Percentiles rank a stretch among this genome's conserved stretches.
Evolutionary conservation across 2,113 vertebrate species (phyloP).

Genomic region (Psittacara wagleri): DNA sequence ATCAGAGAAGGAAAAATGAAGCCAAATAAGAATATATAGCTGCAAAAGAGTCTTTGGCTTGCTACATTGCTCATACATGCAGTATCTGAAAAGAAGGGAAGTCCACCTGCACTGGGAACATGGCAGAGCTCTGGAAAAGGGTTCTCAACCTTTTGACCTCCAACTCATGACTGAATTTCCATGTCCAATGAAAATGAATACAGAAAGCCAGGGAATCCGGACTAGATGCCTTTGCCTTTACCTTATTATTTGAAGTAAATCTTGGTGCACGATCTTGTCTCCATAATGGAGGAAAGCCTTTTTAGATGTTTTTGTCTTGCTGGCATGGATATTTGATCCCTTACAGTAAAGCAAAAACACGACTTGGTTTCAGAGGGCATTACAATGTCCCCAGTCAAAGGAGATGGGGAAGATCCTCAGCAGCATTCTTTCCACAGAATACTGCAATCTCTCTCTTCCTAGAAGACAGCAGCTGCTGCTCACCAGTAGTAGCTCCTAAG

Average conservation of each 20-base stretch:
- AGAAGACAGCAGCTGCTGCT: not conserved
- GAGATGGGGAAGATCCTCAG: not conserved
- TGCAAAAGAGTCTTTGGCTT: constrained; percentile 37
- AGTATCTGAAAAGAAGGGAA: constrained; percentile 34
- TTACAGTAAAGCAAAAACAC: not conserved
- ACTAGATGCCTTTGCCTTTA: not conserved
- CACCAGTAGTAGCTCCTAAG: not conserved
- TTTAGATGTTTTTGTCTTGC: not conserved
- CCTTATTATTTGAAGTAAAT: constrained; percentile 1
- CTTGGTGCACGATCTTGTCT: not conserved
- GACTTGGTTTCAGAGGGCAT: not conserved
- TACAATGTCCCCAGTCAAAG: not conserved
- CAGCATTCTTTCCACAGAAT: not conserved
- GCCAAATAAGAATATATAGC: constrained; percentile 28
- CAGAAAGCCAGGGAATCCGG: not conserved
- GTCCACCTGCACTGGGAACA: not conserved
- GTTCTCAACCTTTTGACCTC: not conserved
- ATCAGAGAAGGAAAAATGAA: constrained; percentile 29
- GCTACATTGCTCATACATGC: not conserved
- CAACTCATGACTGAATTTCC: not conserved
- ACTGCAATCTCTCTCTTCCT: not conserved
- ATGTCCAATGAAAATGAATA: not conserved
- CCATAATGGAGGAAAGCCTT: not conserved
- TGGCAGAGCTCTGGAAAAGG: not conserved
- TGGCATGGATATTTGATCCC: not conserved